Conservation (phyloP, 2,797 vertebrate genomes). For the Cygnus olor region DNA sequence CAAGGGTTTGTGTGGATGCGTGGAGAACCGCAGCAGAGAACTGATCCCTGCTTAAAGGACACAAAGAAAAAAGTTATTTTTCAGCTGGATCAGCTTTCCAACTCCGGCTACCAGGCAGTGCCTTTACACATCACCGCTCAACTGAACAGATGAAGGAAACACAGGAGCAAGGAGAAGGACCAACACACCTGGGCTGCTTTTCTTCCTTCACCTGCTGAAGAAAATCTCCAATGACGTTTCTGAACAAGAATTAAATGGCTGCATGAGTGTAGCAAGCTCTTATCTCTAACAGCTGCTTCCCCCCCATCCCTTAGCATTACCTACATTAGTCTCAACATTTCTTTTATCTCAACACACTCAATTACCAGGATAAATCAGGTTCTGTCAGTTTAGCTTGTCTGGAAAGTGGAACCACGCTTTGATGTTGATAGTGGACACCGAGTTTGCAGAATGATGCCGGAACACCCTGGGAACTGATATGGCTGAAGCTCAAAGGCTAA, state of each 20-base stretch:
- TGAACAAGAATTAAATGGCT: neutral
- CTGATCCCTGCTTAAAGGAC: fast-evolving
- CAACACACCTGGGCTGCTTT: neutral
- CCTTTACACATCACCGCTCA: neutral
- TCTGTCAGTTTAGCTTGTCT: neutral
- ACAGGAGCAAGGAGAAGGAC: neutral
- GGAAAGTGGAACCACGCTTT: neutral
- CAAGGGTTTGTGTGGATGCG: neutral
- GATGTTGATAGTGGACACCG: fast-evolving
- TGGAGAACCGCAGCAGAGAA: neutral
- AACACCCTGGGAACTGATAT: neutral
- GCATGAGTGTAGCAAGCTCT: neutral
- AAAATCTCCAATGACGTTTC: neutral
- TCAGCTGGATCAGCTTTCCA: neutral
- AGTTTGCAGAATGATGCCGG: neutral
- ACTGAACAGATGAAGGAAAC: neutral
- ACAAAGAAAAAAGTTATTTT: neutral
- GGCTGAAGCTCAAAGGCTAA: neutral
- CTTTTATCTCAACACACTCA: neutral
- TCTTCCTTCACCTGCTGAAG: neutral
- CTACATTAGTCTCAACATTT: neutral
- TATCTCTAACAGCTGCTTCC: neutral
- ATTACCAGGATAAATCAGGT: neutral
- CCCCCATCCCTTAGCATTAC: neutral
- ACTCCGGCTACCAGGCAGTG: neutral